Evolutionary conservation across 2,888 invertebrate species (phyloP), one percentile per base, ranked within the genome.

Genomic region (Rhamnusium bicolor): DNA sequence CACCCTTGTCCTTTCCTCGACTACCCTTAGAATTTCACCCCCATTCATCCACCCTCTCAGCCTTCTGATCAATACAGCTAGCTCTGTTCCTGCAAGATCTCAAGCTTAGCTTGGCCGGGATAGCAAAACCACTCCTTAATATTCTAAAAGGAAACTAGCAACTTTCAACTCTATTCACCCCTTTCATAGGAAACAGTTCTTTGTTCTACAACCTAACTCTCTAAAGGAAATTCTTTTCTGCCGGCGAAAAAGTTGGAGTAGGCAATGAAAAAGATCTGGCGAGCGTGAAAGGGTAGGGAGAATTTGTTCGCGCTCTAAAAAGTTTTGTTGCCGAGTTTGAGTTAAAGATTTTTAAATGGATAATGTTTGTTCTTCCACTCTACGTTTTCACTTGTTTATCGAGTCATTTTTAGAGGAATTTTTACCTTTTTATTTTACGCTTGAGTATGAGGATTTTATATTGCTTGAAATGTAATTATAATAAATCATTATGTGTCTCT

Each of bases 71-170:
- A 87, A 88, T 88, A 88, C 88, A 88, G 88, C 88, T 87, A 85
- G 87, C 86, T 84, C 81, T 84, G 86, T 86, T 87, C 86, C 87
- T 88, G 88, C 88, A 88, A 88, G 88, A 88, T 87, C 87, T 88
- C 87, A 86, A 87, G 88, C 88, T 88, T 88, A 87, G 87, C 87
- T 87, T 85, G 87, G 85, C 88, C 87, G 87, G 87, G 87, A 83
- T 84, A 82, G 85, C 85, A 85, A 84, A 86, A 87, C 87, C 87
- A 86, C 87, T 88, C 88, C 88, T 88, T 88, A 86, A 84, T 85
- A 85, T 82, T 81, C 83, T 76, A 82, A 83, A 85, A 86, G 85
- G 85, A 85, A 78, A 74, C 77, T 63, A 63, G 82, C 84, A 79
- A 86, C 76, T 84, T 73, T 85, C 82, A 83, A 67, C 86, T 80